Evolutionary conservation across 2,113 vertebrate species (phyloP).

Genomic region (Apteryx mantelli): DNA sequence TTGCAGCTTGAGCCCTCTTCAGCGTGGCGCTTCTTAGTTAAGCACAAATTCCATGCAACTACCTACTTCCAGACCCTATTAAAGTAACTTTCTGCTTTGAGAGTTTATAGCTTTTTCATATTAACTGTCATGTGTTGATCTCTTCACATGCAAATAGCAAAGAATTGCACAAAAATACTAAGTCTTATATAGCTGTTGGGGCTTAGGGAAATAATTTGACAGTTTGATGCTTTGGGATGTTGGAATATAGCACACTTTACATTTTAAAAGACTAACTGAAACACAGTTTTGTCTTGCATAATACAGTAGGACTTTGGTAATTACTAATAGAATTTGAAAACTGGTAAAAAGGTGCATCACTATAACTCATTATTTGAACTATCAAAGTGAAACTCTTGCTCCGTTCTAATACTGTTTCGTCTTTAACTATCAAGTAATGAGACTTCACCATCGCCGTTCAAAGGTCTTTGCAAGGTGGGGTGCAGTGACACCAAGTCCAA

Average conservation of each 20-base stretch:
- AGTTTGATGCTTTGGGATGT: neutral
- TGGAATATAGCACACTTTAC: neutral
- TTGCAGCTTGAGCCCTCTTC: neutral
- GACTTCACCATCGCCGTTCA: neutral
- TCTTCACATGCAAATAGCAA: neutral
- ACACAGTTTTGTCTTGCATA: neutral
- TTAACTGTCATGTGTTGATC: neutral
- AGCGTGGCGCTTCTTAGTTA: neutral
- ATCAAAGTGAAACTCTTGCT: neutral
- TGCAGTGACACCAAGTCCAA: neutral
- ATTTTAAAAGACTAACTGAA: conserved; percentile 8
- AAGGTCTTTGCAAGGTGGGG: neutral
- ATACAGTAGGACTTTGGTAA: neutral
- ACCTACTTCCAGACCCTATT: neutral
- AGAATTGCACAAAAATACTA: conserved; percentile 29
- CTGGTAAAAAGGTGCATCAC: neutral
- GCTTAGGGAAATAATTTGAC: neutral
- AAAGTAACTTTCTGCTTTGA: conserved; percentile 1
- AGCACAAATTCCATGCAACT: neutral
- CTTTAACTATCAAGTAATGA: neutral
- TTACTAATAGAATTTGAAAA: neutral
- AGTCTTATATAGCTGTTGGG: neutral
- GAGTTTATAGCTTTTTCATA: conserved; percentile 11
- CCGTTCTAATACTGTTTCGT: neutral
- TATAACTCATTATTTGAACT: neutral